Evolutionary conservation across 2,113 vertebrate species (phyloP), one percentile per base, ranked within the genome.

Genomic region (Oxyura jamaicensis): DNA sequence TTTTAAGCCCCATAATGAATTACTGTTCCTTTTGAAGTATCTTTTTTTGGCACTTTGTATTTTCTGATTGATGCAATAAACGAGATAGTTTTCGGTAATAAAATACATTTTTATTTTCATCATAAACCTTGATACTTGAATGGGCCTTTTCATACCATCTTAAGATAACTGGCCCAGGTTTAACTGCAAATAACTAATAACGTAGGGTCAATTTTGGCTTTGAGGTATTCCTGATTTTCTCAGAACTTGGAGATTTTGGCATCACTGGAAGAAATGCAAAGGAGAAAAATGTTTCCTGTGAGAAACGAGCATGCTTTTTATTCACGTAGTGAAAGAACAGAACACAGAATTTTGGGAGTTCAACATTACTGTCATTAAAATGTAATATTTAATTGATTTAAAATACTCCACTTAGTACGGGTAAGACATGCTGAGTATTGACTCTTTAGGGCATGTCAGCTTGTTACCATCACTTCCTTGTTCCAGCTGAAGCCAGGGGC

Each of bases 381-480:
- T 46, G 33, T 78, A 88, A 65, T 90, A 5, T 91, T 97, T 48
- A 48, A 22, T 48, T 48, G 46, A 48, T 48, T 48, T 48, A 21
- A 48, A 96, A 94, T 94, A 96, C 83, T 96, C 91, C 5, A 55
- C 92, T 95, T 97, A 91, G 68, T 94, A 52, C n/a, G 89, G 4
- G 35, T 53, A 76, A 91, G 75, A 72, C 87, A 31, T 91, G 88
- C 95, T 86, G 81, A 83, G 58, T 91, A 83, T 95, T 91, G 96
- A 95, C 97, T 95, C 88, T 90, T 66, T 1, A 18, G 83, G 44
- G 59, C 39, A 5, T 84, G 83, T 62, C 53, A 35, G 52, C 52
- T 95, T 35, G 66, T 91, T 93, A 60, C 42, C 67, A 35, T 79
- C 48, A 3, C 62, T 59, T 52, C 25, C 35, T 28, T 20, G 29